Percentiles rank a stretch among this genome's conserved stretches.
Evolutionary conservation across 1,140 invertebrate species (phyloP).

Genomic region (Apis florea): DNA sequence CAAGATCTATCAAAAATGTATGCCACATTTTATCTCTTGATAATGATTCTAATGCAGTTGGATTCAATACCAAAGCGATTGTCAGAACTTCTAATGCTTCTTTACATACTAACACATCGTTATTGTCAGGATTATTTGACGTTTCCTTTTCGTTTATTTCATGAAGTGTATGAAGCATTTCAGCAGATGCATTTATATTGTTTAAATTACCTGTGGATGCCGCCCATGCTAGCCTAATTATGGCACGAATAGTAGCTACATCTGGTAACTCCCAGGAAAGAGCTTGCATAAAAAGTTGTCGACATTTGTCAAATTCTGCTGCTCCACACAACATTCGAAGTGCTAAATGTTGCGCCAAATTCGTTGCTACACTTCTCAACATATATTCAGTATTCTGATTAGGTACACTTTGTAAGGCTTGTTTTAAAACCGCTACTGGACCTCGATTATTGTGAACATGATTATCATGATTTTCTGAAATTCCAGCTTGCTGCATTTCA

Average conservation of each 20-base stretch:
- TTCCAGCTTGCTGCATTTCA: constrained; percentile 76
- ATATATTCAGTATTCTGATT: constrained; percentile 86
- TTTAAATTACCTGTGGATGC: constrained; percentile 87
- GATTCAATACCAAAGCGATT: constrained; percentile 88
- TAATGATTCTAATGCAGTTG: constrained; percentile 85
- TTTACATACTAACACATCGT: constrained; percentile 88
- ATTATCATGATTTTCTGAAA: constrained; percentile 74
- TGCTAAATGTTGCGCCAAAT: constrained; percentile 87
- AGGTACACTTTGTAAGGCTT: constrained; percentile 86
- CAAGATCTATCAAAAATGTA: constrained; percentile 93
- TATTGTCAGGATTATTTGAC: constrained; percentile 77
- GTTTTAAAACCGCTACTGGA: constrained; percentile 84
- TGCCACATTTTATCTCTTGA: constrained; percentile 90
- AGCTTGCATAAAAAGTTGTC: constrained; percentile 81
- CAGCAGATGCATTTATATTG: constrained; percentile 84
- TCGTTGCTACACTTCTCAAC: constrained; percentile 86
- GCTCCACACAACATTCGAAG: constrained; percentile 81
- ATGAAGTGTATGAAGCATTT: constrained; percentile 83
- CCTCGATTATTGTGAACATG: constrained; percentile 75
- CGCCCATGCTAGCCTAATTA: constrained; percentile 90
- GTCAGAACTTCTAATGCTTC: constrained; percentile 96
- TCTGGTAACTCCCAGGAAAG: constrained; percentile 85
- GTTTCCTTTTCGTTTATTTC: constrained; percentile 80
- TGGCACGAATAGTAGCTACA: constrained; percentile 84
- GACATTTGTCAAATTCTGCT: constrained; percentile 79